Conservation (phyloP, 2,113 vertebrate genomes). For the Otolemur garnettii region DNA sequence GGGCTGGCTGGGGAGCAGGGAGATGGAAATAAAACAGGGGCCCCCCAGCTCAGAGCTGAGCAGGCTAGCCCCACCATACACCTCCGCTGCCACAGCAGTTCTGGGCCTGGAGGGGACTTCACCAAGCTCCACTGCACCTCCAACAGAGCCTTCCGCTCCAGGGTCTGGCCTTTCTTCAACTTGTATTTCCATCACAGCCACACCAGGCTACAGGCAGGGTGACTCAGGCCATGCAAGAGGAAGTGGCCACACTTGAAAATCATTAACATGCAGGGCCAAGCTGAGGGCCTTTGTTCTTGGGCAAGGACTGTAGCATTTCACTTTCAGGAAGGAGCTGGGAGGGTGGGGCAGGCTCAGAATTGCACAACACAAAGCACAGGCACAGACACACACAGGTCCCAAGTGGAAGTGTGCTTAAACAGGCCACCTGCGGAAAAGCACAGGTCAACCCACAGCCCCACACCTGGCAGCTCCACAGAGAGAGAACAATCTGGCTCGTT, state of each 20-base stretch:
- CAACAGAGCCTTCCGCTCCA: neutral
- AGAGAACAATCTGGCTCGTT: neutral
- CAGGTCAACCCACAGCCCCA: fast-evolving
- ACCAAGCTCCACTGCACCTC: neutral
- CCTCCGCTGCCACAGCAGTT: neutral
- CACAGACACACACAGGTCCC: conserved; percentile 55
- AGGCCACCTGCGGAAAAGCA: neutral
- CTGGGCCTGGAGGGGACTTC: neutral
- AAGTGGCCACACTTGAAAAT: conserved; percentile 77
- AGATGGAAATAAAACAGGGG: neutral
- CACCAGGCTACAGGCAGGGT: neutral
- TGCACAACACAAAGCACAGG: conserved; percentile 51
- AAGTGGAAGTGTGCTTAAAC: neutral
- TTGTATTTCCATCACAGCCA: neutral
- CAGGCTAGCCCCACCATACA: neutral
- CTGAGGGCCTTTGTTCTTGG: conserved; percentile 76
- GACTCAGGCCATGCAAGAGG: conserved; percentile 62
- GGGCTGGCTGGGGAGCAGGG: neutral
- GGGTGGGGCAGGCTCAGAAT: conserved; percentile 57
- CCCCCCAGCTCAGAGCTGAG: neutral
- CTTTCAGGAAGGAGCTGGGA: conserved; percentile 78
- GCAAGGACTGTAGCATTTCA: conserved; percentile 69
- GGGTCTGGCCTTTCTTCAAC: neutral
- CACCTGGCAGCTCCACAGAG: neutral
- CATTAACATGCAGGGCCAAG: conserved; percentile 64